A percentile compares a stretch with the other conserved stretches of the same genome.
Evolutionary conservation across 2,113 vertebrate genomes (phyloP).

Genomic region (Beaufortia kweichowensis): DNA sequence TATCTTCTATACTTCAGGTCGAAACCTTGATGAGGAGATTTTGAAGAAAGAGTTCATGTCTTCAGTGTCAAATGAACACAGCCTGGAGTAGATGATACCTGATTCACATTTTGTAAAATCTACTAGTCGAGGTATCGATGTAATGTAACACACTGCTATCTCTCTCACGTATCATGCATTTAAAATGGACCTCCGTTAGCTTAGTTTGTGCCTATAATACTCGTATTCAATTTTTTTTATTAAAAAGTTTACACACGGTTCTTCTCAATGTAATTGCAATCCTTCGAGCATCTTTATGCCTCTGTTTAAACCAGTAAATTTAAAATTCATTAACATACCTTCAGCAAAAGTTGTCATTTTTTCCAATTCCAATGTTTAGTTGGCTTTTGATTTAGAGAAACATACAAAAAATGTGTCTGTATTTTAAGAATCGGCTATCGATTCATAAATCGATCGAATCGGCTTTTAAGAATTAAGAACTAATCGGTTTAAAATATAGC

Average conservation of each 20-base stretch:
- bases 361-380: background rate
- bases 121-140: background rate
- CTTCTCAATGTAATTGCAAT: background rate
- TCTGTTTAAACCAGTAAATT: background rate
- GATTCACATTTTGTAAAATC: background rate
- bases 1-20: constrained; percentile 72
- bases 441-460: too few species aligned
- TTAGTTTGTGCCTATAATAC: background rate
- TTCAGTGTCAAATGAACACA: constrained; percentile 60
- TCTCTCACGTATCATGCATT: background rate
- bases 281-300: background rate
- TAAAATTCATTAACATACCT: background rate
- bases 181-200: background rate
- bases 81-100: constrained; percentile 20
- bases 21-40: constrained; percentile 85
- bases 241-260: background rate
- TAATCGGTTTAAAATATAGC: background rate
- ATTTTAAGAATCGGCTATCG: background rate
- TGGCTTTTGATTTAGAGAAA: background rate
- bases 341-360: background rate
- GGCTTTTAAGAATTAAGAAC: background rate
- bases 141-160: constrained; percentile 2
- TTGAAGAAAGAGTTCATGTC: constrained; percentile 82
- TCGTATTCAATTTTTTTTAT: background rate
- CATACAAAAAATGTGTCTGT: background rate